These are phyloP conservation scores for Petrocephalus schoutedeni DNA, from an alignment of 2,797 vertebrate genomes.

Conservation along the genomic window DNA sequence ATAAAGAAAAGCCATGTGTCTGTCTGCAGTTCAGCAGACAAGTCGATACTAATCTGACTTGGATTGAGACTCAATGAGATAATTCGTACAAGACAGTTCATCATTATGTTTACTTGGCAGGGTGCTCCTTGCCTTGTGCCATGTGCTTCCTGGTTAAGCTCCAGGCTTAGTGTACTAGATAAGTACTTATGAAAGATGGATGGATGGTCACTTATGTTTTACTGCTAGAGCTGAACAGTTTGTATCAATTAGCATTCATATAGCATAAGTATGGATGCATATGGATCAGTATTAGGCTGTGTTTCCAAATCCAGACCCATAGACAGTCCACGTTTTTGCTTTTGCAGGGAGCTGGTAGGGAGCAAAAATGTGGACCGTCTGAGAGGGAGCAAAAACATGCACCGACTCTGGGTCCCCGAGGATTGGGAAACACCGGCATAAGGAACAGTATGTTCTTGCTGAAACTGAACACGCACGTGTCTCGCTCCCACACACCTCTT, in stretches of 20 bases:
- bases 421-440: not conserved
- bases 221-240: not conserved
- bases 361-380: not conserved
- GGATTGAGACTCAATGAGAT: not conserved
- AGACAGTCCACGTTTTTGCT: not conserved
- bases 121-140: not conserved
- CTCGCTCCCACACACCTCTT: constrained; percentile 73
- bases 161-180: not conserved
- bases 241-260: not conserved
- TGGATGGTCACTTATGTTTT: not conserved
- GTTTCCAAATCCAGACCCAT: not conserved
- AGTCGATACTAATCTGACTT: not conserved
- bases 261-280: not conserved
- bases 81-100: not conserved
- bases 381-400: not conserved
- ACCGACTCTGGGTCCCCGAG: not conserved
- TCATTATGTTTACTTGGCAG: not conserved
- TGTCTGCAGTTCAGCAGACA: not conserved
- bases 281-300: not conserved
- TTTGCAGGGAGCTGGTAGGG: not conserved
- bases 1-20: not conserved
- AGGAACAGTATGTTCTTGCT: not conserved
- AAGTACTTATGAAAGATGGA: not conserved
- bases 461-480: not conserved
- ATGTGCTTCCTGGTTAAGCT: not conserved